Percentiles rank a stretch among this genome's conserved stretches.
Evolutionary conservation across 2,797 vertebrate genomes (phyloP).

Genomic region (Gymnothorax reevesii): DNA sequence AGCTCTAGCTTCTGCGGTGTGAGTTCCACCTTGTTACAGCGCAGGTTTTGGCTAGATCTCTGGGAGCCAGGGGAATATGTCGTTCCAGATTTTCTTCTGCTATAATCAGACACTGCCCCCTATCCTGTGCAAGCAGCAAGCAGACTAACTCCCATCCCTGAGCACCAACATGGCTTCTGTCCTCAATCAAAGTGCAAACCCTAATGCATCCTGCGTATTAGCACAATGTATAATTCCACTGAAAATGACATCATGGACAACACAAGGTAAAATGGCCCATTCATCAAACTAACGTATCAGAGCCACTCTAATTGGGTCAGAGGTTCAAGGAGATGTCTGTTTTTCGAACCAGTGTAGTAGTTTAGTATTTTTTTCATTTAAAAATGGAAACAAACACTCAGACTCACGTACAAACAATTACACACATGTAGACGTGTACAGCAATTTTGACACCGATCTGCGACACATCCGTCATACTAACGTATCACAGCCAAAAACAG

Average conservation of each 20-base stretch:
- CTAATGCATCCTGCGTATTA: neutral
- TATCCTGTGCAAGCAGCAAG: neutral
- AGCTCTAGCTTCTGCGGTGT: neutral
- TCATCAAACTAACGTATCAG: neutral
- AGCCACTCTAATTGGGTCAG: neutral
- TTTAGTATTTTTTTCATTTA: neutral
- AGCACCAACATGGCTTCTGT: neutral
- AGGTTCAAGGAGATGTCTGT: neutral
- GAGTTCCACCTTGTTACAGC: neutral
- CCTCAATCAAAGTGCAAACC: neutral
- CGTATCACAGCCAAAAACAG: neutral
- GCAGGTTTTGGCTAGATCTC: neutral
- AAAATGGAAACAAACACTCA: neutral
- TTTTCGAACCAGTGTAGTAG: neutral
- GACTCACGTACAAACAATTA: neutral
- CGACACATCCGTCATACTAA: neutral
- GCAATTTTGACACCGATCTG: neutral
- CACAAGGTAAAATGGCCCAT: neutral
- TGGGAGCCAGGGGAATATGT: neutral
- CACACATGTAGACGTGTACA: neutral
- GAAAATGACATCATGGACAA: neutral
- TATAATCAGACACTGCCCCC: constrained; percentile 7
- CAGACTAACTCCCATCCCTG: neutral
- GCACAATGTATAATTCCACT: neutral
- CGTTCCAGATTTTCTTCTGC: neutral